Base-by-base conservation (phyloP, 2,888 invertebrate species). In the Drosophila nr. medialis region DNA sequence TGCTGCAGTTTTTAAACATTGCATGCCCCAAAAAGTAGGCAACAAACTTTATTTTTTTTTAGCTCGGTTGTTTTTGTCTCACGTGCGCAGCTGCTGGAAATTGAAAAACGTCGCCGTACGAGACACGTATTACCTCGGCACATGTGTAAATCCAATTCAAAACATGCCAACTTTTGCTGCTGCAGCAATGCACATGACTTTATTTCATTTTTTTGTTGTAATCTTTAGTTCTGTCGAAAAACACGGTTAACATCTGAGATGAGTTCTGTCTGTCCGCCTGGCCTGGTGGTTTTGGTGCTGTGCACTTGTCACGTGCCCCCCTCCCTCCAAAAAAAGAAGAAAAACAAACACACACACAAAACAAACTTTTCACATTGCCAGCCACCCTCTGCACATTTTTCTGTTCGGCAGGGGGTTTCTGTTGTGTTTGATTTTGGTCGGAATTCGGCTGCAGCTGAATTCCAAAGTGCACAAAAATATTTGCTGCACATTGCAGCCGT, bases 111-210 rank as follows among this genome's bases (percentile, higher is more conserved):
- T 58, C 55, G 55, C 55, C 68, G 56, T 49, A 55, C 60, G 59
- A 63, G 77, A 71, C 84, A 85, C 89, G 84, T 89, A 84, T 89
- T 81, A 79, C 76, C 77, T 79, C 72, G 63, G 84, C 84, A 85
- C 89, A 89, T 89, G 84, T 85, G 89, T 85, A 89, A 85, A 85
- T 86, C 89, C 86, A 83, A 86, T 84, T 79, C 87, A 85, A 86
- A 85, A 85, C 84, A 89, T 75, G 87, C 74, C 89, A 64, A 62
- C 21, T 63, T 59, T 42, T 59, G 54, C 64, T 60, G 64, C 34
- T 40, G 61, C 59, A 64, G 72, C 84, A 84, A 63, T 86, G 83
- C 83, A 83, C 65, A 75, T 73, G 77, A 83, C 59, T 66, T 59
- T 63, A 55, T 63, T 29, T 61, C 53, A 18, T 55, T 27, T 36